These are phyloP conservation scores for crab-eating macaque (Macaca fascicularis) DNA, from an alignment of 2,113 vertebrate species.

Conservation along the genomic window DNA sequence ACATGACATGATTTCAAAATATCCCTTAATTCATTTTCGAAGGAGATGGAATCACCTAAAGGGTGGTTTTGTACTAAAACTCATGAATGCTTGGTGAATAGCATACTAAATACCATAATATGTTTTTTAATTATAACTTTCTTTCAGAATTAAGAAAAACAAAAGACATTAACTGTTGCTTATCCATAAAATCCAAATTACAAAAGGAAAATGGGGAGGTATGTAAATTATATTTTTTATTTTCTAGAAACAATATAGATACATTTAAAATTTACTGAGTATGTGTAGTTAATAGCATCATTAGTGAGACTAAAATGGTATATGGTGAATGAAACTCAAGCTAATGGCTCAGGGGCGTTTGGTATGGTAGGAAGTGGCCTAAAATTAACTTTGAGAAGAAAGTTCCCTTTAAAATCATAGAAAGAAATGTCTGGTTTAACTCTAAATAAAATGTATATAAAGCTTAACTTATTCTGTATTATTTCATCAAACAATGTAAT, in stretches of 20 bases:
- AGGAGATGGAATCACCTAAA: not conserved
- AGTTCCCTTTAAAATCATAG: not conserved
- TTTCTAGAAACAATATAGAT: not conserved
- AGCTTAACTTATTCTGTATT: not conserved
- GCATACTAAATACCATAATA: not conserved
- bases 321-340: not conserved
- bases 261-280: not conserved
- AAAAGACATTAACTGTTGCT: conserved; percentile 90
- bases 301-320: not conserved
- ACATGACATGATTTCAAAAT: not conserved
- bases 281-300: not conserved
- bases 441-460: not conserved
- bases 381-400: not conserved
- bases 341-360: not conserved
- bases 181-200: conserved; percentile 92
- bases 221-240: conserved; percentile 55
- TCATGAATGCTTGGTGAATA: not conserved
- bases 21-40: not conserved
- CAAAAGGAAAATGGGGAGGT: conserved; percentile 93
- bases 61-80: not conserved
- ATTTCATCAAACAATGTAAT: not conserved
- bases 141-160: conserved; percentile 90
- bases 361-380: not conserved
- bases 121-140: conserved; percentile 43
- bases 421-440: not conserved